These are phyloP conservation scores for Megalops atlanticus DNA, from an alignment of 2,113 vertebrate genomes.

Conservation along the genomic window DNA sequence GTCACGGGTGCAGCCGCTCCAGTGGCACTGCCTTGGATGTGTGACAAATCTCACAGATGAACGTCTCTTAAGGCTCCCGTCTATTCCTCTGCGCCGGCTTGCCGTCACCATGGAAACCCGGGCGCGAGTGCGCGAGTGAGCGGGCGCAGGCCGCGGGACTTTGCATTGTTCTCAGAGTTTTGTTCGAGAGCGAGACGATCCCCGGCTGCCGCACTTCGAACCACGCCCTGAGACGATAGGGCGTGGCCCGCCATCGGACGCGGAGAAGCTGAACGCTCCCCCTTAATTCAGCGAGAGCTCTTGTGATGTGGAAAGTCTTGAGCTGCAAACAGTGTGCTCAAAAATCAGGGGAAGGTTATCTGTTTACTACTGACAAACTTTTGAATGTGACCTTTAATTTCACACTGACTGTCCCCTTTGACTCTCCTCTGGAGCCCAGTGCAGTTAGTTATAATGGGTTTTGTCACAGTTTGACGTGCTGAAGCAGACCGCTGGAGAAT, in stretches of 20 bases:
- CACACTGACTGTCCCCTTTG: neutral
- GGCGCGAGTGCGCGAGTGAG: neutral
- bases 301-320: too few relatives aligned
- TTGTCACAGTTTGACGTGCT: neutral
- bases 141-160: too few relatives aligned
- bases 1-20: neutral
- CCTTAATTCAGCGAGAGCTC: too few relatives aligned
- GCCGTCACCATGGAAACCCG: constrained; percentile 9
- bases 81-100: neutral
- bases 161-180: too few relatives aligned
- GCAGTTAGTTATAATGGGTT: neutral
- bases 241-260: too few relatives aligned
- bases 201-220: too few relatives aligned
- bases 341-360: neutral
- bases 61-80: neutral
- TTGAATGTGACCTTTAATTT: neutral
- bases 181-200: too few relatives aligned
- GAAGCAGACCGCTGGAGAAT: neutral
- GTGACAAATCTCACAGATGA: neutral
- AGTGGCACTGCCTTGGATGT: neutral
- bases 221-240: too few relatives aligned
- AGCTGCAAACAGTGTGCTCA: too few relatives aligned
- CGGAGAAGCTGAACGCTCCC: too few relatives aligned
- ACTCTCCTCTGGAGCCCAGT: neutral
- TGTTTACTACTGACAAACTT: neutral